Evolutionary conservation across 2,113 vertebrate species (phyloP).

Genomic region (Eulemur macaco): DNA sequence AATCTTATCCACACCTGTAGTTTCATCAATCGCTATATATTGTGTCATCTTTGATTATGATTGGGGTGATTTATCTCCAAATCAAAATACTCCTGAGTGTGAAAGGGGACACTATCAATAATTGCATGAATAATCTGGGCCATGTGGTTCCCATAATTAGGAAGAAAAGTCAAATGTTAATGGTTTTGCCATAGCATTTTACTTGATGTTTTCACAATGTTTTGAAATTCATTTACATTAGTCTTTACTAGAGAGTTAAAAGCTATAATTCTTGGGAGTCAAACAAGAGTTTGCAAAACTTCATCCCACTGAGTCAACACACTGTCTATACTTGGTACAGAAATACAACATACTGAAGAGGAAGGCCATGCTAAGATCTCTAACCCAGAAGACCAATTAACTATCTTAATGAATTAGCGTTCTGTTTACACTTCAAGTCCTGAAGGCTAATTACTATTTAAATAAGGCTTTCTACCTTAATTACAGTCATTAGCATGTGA

Average conservation of each 20-base stretch:
- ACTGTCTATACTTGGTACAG: not conserved
- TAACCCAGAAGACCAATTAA: conserved; percentile 53
- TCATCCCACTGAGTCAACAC: not conserved
- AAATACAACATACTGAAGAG: not conserved
- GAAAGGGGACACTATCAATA: not conserved
- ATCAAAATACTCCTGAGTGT: not conserved
- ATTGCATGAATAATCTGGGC: not conserved
- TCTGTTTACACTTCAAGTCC: conserved; percentile 58
- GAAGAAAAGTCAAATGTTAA: not conserved
- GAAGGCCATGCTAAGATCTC: conserved; percentile 11
- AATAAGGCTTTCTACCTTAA: conserved; percentile 70
- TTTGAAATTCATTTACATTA: not conserved
- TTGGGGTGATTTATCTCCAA: conserved; percentile 14
- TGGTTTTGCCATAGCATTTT: not conserved
- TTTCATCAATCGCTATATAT: not conserved
- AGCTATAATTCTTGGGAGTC: not conserved
- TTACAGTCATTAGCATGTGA: conserved; percentile 62
- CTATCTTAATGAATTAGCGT: conserved; percentile 67
- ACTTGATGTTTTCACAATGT: not conserved
- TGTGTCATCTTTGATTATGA: not conserved
- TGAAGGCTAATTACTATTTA: conserved; percentile 74
- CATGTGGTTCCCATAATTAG: not conserved
- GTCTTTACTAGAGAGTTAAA: not conserved
- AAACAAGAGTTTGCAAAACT: conserved; percentile 2
- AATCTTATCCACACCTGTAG: not conserved